Base-by-base conservation (phyloP, 2,113 vertebrate species). In the Lycaon pictus region DNA sequence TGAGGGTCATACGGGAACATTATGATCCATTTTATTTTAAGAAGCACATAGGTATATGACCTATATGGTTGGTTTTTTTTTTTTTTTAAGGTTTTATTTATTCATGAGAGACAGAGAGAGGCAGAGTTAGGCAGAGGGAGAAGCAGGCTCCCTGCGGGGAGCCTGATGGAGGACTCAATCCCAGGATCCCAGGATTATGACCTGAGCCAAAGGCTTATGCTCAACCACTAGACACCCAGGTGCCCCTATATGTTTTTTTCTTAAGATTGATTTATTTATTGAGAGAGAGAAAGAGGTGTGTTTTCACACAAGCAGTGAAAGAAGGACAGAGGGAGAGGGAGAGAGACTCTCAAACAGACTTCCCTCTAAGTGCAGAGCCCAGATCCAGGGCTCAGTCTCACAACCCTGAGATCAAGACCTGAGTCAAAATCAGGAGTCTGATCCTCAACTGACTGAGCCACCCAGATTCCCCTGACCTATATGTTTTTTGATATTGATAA, bases 1-100 rank as follows among this genome's bases (percentile, higher is more conserved):
- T 81, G 74, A 67, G 60, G 22, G 55, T 69, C 17, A 20, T 77
- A 63, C 62, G 53, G 20, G 58, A 93, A 76, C 3, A 81, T 89
- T 89, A 85, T 85, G 7, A 92, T 67, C 56, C 48, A 67, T 58
- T 97, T 90, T 92, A 58, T 84, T 89, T 94, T 92, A 84, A 84
- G 69, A 51, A 94, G 63, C 92, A 20, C 27, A n/a, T 79, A 48
- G 25, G 25, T 65, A 35, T 85, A 43, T 87, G 71, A 71, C 13
- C 77, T 89, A 8, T 87, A 11, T 79, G 25, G 17, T 69, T 58
- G 19, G 4, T 43, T 43, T 69, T 35, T 19, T 69, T 67, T 58
- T 58, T 43, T 43, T 43, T 69, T 69, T 19, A n/a, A 69, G n/a
- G 67, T 19, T 69, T n/a, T 35, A 69, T 69, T 35, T 69, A 69